phyloP scores from a whole-genome alignment of 2,888 invertebrate species.

The Drosophila greeni region DNA sequence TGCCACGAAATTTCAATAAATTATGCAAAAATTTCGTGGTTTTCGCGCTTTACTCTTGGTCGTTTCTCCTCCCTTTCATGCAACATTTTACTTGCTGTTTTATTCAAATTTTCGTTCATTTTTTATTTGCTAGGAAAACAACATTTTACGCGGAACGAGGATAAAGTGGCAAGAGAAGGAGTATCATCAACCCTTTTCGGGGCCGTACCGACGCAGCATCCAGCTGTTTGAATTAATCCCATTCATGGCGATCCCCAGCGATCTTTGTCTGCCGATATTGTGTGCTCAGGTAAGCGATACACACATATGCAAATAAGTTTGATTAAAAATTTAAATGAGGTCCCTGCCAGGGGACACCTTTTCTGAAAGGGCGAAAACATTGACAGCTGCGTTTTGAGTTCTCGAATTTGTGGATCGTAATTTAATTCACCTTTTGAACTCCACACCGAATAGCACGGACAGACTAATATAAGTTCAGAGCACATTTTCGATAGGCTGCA shows the following conservation, averaged over 20 bases:
- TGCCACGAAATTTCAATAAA: conserved; percentile 70
- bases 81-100: conserved; percentile 62
- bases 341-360: conserved; percentile 36
- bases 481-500: background rate
- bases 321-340: conserved; percentile 70
- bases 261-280: conserved; percentile 63
- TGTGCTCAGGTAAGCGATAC: conserved; percentile 61
- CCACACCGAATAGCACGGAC: background rate
- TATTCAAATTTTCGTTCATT: conserved; percentile 72
- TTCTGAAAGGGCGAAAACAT: conserved; percentile 18
- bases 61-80: conserved; percentile 7
- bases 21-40: conserved; percentile 73
- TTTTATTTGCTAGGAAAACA: conserved; percentile 68
- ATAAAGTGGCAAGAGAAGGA: background rate
- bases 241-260: conserved; percentile 37
- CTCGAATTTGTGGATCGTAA: conserved; percentile 46
- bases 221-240: conserved; percentile 38
- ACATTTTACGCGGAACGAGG: conserved; percentile 46
- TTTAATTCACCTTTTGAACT: conserved; percentile 67
- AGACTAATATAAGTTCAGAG: conserved; percentile 5
- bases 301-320: conserved; percentile 69
- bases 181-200: conserved; percentile 35
- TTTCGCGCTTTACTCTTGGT: conserved; percentile 61
- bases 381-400: conserved; percentile 61
- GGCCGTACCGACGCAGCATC: conserved; percentile 20